phyloP scores from a whole-genome alignment of 2,113 vertebrate genomes.

The Spea multiplicata region DNA sequence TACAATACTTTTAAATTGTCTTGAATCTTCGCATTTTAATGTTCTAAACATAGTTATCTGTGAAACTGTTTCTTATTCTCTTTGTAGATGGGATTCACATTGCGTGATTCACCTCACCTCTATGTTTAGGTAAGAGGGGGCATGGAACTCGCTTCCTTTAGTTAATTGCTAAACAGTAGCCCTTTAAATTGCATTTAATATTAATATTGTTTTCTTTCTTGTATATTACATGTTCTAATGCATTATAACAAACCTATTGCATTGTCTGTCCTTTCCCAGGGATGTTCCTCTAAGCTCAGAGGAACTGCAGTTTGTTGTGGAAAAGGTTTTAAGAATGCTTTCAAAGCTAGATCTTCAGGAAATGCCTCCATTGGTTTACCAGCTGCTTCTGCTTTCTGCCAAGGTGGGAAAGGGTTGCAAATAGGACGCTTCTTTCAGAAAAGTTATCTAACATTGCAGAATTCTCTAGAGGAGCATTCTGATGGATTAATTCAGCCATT shows the following conservation, averaged over 20 bases:
- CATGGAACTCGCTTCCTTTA: background rate
- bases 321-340: constrained; percentile 86
- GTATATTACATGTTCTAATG: no score
- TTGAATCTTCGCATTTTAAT: background rate
- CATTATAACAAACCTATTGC: no score
- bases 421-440: background rate
- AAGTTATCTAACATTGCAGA: background rate
- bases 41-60: background rate
- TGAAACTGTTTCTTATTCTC: constrained; percentile 35
- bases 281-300: constrained; percentile 84
- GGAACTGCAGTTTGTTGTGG: constrained; percentile 84
- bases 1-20: background rate
- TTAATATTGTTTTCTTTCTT: no score
- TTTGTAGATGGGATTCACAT: constrained; percentile 81
- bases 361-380: constrained; percentile 91
- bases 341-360: constrained; percentile 87
- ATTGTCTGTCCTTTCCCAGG: constrained; percentile 57
- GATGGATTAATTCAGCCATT: no score
- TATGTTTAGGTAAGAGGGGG: constrained; percentile 85
- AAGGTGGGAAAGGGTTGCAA: constrained; percentile 70
- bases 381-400: constrained; percentile 86
- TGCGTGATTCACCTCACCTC: constrained; percentile 86
- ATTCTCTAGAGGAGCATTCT: no score
- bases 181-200: no score
- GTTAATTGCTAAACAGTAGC: background rate